Evolutionary conservation across 2,113 vertebrate genomes (phyloP).

Genomic region (Progne subis): DNA sequence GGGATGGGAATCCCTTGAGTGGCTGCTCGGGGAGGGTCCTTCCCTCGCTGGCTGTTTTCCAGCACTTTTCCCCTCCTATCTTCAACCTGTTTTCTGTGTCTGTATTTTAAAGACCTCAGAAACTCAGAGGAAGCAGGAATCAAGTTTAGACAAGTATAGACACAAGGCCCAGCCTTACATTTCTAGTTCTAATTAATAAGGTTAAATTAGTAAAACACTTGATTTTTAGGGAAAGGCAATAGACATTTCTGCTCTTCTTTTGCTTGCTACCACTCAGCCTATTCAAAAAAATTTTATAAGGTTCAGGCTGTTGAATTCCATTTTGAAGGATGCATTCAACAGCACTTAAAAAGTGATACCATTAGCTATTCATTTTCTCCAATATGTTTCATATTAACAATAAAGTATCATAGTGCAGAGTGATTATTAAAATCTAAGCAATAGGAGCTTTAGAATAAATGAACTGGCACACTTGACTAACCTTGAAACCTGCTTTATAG

Average conservation of each 20-base stretch:
- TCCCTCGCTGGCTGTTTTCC: not conserved
- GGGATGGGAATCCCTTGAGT: not conserved
- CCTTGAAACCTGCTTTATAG: slow-evolving; percentile 56
- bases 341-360: slow-evolving; percentile 32
- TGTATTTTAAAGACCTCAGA: not conserved
- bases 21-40: not conserved
- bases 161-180: not conserved
- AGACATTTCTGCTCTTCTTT: not conserved
- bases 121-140: not conserved
- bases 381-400: slow-evolving; percentile 42
- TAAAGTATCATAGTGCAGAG: slow-evolving; percentile 31
- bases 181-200: not conserved
- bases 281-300: not conserved
- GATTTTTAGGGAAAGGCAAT: not conserved
- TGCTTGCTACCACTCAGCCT: not conserved
- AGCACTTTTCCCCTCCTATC: not conserved
- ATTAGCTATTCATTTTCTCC: slow-evolving; percentile 49
- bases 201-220: not conserved
- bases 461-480: slow-evolving; percentile 42
- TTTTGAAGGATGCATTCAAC: slow-evolving; percentile 20
- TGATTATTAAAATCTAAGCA: slow-evolving; percentile 55
- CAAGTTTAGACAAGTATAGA: not conserved
- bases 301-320: not conserved
- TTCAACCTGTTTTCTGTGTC: not conserved
- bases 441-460: slow-evolving; percentile 45